Evolutionary conservation across 2,113 vertebrate species (phyloP).

Genomic region (Raphicerus campestris): DNA sequence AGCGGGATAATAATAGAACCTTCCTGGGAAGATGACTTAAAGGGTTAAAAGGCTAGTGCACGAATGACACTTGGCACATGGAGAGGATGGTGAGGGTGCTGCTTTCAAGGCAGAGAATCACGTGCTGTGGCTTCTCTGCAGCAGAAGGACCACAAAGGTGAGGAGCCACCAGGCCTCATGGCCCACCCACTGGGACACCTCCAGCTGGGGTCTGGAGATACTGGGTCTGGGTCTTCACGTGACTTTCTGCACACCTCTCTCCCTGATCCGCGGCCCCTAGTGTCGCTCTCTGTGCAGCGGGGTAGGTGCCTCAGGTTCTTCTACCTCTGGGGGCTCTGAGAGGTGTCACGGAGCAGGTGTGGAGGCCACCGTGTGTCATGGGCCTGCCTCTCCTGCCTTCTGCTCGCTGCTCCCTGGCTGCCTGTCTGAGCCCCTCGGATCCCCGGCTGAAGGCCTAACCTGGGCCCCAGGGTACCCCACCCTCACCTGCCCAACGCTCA

Average conservation of each 20-base stretch:
- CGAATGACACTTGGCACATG: fast-evolving
- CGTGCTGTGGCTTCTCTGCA: not conserved
- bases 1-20: not conserved
- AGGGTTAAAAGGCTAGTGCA: not conserved
- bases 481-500: not conserved
- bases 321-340: not conserved
- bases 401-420: fast-evolving
- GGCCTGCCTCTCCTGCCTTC: no score
- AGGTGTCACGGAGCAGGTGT: not conserved
- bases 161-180: not conserved
- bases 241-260: not conserved
- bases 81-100: not conserved
- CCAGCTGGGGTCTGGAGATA: not conserved
- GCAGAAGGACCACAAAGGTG: not conserved
- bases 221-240: not conserved
- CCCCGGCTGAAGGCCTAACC: fast-evolving
- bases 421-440: not conserved
- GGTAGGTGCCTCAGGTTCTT: not conserved
- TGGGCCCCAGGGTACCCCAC: not conserved
- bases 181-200: not conserved
- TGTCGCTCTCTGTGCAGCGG: not conserved
- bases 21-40: not conserved
- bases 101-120: not conserved
- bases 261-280: not conserved
- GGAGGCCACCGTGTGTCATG: fast-evolving